Conservation (phyloP, 53 echinoderm and acorn worm genomes). For the Echinometra lucunter region DNA sequence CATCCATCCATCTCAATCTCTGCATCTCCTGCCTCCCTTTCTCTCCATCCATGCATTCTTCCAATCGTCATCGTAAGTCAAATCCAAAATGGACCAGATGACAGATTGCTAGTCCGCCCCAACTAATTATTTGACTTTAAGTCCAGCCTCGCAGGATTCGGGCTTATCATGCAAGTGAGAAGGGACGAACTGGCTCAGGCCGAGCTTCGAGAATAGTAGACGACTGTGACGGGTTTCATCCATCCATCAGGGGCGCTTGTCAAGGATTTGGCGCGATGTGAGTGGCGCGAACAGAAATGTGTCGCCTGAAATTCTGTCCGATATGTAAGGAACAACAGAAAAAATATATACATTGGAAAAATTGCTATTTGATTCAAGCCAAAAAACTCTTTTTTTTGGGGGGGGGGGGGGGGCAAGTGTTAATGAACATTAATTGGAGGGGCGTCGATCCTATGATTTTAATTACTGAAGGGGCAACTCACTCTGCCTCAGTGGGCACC, state of each 20-base stretch:
- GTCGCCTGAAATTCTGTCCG: conserved; percentile 34
- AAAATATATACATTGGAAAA: not conserved
- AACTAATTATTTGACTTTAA: conserved; percentile 70
- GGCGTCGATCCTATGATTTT: too few species aligned
- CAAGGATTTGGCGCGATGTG: conserved; percentile 63
- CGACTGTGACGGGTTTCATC: conserved; percentile 47
- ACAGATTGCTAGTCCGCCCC: conserved; percentile 68
- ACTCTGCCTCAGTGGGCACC: too few species aligned
- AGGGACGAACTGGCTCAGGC: conserved; percentile 34
- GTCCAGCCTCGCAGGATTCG: conserved; percentile 60
- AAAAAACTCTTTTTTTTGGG: not conserved
- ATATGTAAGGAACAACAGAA: not conserved
- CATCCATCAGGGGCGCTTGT: conserved; percentile 65
- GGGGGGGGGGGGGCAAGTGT: too few species aligned
- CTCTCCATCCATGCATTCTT: not conserved
- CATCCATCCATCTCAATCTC: conserved; percentile 50
- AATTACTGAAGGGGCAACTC: too few species aligned
- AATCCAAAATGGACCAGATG: conserved; percentile 69
- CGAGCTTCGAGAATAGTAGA: conserved; percentile 23
- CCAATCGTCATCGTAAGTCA: conserved; percentile 50
- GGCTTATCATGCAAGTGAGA: conserved; percentile 65
- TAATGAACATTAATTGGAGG: too few species aligned
- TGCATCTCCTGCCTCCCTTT: conserved; percentile 15
- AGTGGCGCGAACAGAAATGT: conserved; percentile 63
- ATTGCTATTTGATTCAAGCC: not conserved